Base-by-base conservation (phyloP, 2,797 vertebrate genomes). In the Gallirallus australis region DNA sequence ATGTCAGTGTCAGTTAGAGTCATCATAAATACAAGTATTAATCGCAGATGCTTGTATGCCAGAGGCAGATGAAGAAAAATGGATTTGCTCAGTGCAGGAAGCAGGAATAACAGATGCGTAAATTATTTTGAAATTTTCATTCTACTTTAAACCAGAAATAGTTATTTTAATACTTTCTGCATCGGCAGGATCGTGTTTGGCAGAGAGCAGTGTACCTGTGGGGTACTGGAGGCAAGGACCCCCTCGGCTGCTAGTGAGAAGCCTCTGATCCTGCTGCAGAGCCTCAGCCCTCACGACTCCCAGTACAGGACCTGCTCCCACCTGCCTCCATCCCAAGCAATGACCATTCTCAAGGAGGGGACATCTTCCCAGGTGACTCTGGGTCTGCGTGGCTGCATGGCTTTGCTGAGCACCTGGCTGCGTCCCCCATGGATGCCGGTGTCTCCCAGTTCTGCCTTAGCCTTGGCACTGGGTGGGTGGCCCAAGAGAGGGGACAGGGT, bases 381-480 rank as follows among this genome's bases (percentile, higher is more conserved):
- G 78, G 42, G 10, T 24, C 47, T 57, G 35, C 0, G 1, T 15
- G 37, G 27, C 35, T 14, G 11, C 6, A 2, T 0, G 5, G 50
- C 61, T 61, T 35, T 5, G 8, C 31, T 27, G 16, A 18, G 35
- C 30, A 1, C 57, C 0, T 1, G 35, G 70, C 56, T 52, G 64
- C 19, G 39, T 25, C 9, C 39, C 6, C 47, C 11, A 5, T 2
- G 6, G 12, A 42, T 3, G 16, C 1, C 0, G 1, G 27, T 27
- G 30, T 15, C 33, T 52, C n/a, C 47, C 30, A 11, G 40, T 0
- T 2, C 50, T 73, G 56, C 31, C 45, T 12, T 7, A 19, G 31
- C 15, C n/a, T 63, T 39, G 27, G 35, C 60, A 2, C 1, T 21
- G 14, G 37, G 30, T 1, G 2, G 24, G 40, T 3, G 24, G 28